Percentiles rank a stretch among this genome's conserved stretches.
Evolutionary conservation across 2,888 invertebrate genomes (phyloP).

Genomic region (Parnassius glacialis): DNA sequence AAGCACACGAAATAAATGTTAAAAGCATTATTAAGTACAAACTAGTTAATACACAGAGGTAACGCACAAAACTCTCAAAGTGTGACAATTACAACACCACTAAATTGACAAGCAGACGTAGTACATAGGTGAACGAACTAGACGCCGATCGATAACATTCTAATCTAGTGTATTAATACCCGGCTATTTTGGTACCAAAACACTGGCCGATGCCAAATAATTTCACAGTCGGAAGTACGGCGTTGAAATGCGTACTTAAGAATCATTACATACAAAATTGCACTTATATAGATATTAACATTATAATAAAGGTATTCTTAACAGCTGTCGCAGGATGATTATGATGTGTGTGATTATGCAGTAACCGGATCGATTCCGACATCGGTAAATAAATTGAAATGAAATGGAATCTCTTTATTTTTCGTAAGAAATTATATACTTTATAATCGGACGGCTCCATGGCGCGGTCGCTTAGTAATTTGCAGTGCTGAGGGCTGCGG

Average conservation of each 20-base stretch:
- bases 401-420: too few species aligned
- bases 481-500: too few species aligned
- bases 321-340: too few species aligned
- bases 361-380: too few species aligned
- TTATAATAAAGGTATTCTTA: too few species aligned
- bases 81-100: constrained; percentile 29
- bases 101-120: constrained; percentile 31
- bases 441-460: too few species aligned
- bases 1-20: not conserved
- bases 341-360: too few species aligned
- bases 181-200: constrained; percentile 48
- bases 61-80: not conserved
- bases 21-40: not conserved
- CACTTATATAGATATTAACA: too few species aligned
- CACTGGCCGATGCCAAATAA: constrained; percentile 63
- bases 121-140: constrained; percentile 67
- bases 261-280: not conserved
- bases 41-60: too few species aligned
- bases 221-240: constrained; percentile 62
- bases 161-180: constrained; percentile 57
- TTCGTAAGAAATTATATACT: too few species aligned
- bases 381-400: too few species aligned
- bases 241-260: not conserved
- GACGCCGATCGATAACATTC: constrained; percentile 52
- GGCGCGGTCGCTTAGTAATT: too few species aligned